Percentiles rank a stretch among this genome's conserved stretches.
phyloP scores from a whole-genome alignment of 2,888 invertebrate genomes.

The Cephalotes varians region DNA sequence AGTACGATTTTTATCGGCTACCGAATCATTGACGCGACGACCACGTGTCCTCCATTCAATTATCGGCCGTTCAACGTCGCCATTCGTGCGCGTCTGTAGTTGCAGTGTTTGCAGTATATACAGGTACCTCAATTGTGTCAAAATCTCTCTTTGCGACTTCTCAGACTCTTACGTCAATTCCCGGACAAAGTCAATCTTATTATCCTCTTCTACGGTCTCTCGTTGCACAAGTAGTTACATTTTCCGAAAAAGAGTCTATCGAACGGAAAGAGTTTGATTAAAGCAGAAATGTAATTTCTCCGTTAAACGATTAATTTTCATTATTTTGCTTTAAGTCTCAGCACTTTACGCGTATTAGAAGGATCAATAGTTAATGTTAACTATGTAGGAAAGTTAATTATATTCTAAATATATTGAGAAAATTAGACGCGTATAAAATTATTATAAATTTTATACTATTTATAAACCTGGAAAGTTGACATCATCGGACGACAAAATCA shows the following conservation, averaged over 20 bases:
- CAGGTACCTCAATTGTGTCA: slow-evolving; percentile 35
- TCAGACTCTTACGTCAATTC: slow-evolving; percentile 48
- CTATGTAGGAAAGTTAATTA: neutral
- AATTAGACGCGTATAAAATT: neutral
- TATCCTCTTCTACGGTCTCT: slow-evolving; percentile 44
- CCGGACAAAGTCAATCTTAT: slow-evolving; percentile 57
- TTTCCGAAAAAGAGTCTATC: neutral
- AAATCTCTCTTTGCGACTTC: slow-evolving; percentile 30
- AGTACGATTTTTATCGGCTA: slow-evolving; percentile 65
- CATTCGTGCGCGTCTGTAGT: slow-evolving; percentile 63
- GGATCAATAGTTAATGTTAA: neutral
- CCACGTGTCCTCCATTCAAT: slow-evolving; percentile 80
- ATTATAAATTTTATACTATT: neutral
- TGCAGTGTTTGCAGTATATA: slow-evolving; percentile 37
- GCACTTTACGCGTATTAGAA: neutral
- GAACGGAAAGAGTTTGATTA: neutral
- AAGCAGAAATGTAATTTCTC: neutral
- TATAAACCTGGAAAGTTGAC: neutral
- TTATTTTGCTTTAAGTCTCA: neutral
- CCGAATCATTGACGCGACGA: slow-evolving; percentile 76
- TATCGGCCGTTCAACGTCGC: slow-evolving; percentile 77
- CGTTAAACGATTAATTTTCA: slow-evolving; percentile 1
- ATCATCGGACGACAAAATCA: neutral
- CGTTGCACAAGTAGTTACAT: slow-evolving; percentile 12
- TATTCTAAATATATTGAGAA: neutral